These are phyloP conservation scores for Nasalis larvatus DNA, from an alignment of 2,113 vertebrate species.

Conservation along the genomic window DNA sequence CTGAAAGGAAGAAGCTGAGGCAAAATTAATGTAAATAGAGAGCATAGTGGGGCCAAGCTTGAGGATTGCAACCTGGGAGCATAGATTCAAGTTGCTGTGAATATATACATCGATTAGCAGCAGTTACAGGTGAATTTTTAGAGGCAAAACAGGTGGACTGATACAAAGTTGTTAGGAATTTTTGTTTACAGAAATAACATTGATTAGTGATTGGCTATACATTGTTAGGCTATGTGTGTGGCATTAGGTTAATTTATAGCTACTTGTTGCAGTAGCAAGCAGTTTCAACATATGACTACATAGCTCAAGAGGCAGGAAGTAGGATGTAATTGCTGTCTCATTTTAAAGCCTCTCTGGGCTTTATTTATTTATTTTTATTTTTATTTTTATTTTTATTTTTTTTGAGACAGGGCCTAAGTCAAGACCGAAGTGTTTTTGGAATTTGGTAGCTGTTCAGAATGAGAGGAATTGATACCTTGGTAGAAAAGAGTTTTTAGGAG, in stretches of 20 bases:
- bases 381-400: too few species aligned
- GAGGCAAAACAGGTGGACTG: neutral
- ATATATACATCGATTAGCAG: neutral
- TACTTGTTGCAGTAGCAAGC: neutral
- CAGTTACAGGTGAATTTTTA: neutral
- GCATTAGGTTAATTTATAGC: neutral
- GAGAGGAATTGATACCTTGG: neutral
- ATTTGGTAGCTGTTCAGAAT: slow-evolving; percentile 1
- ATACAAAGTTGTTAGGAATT: neutral
- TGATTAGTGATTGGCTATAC: neutral
- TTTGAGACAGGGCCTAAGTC: neutral
- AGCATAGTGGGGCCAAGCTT: neutral
- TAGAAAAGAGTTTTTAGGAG: slow-evolving; percentile 34
- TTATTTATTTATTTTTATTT: too few species aligned
- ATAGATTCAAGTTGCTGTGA: neutral
- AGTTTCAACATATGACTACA: neutral
- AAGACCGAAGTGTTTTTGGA: neutral
- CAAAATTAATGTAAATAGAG: neutral
- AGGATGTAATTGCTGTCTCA: neutral
- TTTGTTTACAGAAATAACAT: neutral
- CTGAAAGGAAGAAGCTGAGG: neutral
- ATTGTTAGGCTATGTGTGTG: neutral
- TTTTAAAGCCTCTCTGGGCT: neutral
- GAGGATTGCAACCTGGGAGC: neutral
- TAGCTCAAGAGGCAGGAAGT: neutral